phyloP scores from a whole-genome alignment of 2,797 vertebrate species.

The Sebastes flavidus region DNA sequence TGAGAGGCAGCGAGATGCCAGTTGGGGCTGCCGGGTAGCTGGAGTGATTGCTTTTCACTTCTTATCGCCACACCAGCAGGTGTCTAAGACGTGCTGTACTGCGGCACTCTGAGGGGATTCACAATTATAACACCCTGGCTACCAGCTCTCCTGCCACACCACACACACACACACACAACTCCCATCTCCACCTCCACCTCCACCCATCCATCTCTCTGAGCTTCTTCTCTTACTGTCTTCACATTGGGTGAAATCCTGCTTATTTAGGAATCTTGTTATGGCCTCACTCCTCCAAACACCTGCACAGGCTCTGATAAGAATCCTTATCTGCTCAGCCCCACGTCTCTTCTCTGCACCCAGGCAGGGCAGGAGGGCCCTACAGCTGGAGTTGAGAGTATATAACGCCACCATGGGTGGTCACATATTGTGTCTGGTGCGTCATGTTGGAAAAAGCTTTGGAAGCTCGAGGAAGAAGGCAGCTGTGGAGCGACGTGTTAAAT shows the following conservation, averaged over 20 bases:
- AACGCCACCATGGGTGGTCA: constrained; percentile 26
- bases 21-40: constrained; percentile 32
- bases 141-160: constrained; percentile 1
- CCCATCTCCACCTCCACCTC: not conserved
- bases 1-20: constrained; percentile 46
- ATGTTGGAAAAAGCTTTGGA: constrained; percentile 5
- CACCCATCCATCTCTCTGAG: not conserved
- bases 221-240: constrained; percentile 21
- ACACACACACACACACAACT: constrained; percentile 5
- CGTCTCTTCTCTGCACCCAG: constrained; percentile 42
- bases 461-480: constrained; percentile 1
- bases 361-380: constrained; percentile 26
- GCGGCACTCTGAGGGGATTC: constrained; percentile 55
- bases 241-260: constrained; percentile 39
- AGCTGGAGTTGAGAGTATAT: constrained; percentile 18
- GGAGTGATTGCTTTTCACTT: constrained; percentile 67
- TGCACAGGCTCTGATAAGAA: constrained; percentile 72
- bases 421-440: constrained; percentile 13
- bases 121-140: constrained; percentile 56
- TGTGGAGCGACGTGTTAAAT: constrained; percentile 22
- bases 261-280: constrained; percentile 64
- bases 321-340: constrained; percentile 59
- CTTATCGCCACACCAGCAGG: constrained; percentile 75
- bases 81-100: constrained; percentile 46
- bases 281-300: constrained; percentile 62